These are phyloP conservation scores for Hylomyscus alleni DNA, from an alignment of 2,797 vertebrate species.

Conservation along the genomic window DNA sequence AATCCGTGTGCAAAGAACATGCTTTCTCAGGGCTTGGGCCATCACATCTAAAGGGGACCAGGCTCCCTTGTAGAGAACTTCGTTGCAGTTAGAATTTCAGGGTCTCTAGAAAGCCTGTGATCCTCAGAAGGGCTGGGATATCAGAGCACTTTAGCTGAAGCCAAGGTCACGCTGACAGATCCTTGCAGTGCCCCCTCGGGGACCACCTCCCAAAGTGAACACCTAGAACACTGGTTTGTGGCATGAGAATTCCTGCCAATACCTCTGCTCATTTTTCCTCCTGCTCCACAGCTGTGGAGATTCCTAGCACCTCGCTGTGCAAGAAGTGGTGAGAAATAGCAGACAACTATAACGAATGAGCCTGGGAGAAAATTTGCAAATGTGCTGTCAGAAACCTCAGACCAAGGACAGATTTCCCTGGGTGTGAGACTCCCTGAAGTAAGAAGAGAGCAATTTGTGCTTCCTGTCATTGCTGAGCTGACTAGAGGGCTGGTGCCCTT, in stretches of 20 bases:
- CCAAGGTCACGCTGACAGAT: not conserved
- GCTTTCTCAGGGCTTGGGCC: not conserved
- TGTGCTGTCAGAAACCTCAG: not conserved
- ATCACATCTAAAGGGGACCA: not conserved
- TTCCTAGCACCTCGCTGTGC: not conserved
- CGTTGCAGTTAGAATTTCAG: not conserved
- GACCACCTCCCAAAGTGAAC: fast-evolving
- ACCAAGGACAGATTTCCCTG: not conserved
- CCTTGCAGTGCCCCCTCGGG: not conserved
- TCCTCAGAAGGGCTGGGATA: not conserved
- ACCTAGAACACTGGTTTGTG: not conserved
- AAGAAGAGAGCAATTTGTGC: not conserved
- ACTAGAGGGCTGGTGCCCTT: not conserved
- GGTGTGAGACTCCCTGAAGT: not conserved
- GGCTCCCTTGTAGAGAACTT: not conserved
- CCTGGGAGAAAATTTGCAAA: not conserved
- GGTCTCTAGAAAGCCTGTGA: not conserved
- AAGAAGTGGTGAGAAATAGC: not conserved
- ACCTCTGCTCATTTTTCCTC: not conserved
- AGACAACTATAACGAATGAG: not conserved
- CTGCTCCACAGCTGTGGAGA: too few relatives aligned
- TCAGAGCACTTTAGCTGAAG: not conserved
- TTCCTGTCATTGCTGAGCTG: not conserved
- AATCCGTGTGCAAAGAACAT: fast-evolving
- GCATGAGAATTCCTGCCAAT: not conserved